phyloP scores from a whole-genome alignment of 2,888 invertebrate genomes.

The Peribatodes rhomboidaria region DNA sequence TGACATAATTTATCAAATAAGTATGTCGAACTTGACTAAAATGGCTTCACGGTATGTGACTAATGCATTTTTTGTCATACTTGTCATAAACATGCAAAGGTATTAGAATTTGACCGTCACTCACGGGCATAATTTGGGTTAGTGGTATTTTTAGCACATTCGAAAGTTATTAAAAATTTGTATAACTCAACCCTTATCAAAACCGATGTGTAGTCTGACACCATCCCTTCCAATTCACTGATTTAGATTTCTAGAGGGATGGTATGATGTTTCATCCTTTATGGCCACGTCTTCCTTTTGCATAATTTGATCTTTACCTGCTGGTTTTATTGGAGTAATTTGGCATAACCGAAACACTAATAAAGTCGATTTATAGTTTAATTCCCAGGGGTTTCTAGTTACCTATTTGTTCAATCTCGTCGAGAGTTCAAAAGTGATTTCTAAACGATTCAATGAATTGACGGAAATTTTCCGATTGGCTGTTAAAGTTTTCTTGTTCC shows the following conservation, averaged over 20 bases:
- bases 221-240: slow-evolving; percentile 35
- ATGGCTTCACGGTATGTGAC: slow-evolving; percentile 14
- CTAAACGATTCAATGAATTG: slow-evolving; percentile 36
- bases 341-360: slow-evolving; percentile 20
- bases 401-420: slow-evolving; percentile 33
- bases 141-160: background rate
- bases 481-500: slow-evolving; percentile 1
- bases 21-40: slow-evolving; percentile 11
- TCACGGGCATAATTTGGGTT: background rate
- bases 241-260: slow-evolving; percentile 33
- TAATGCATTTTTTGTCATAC: background rate
- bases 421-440: slow-evolving; percentile 38
- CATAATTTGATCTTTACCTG: slow-evolving; percentile 25
- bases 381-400: slow-evolving; percentile 26
- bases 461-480: slow-evolving; percentile 34
- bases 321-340: slow-evolving; percentile 20
- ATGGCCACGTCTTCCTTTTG: slow-evolving; percentile 27
- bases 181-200: slow-evolving; percentile 26
- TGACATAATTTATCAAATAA: slow-evolving; percentile 15
- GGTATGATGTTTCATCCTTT: slow-evolving; percentile 27
- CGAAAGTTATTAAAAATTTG: slow-evolving; percentile 14
- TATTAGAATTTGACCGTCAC: background rate
- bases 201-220: slow-evolving; percentile 26
- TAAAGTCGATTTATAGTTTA: slow-evolving; percentile 27
- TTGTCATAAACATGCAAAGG: background rate